phyloP scores from a whole-genome alignment of 2,888 invertebrate genomes.

The Euphydryas editha region DNA sequence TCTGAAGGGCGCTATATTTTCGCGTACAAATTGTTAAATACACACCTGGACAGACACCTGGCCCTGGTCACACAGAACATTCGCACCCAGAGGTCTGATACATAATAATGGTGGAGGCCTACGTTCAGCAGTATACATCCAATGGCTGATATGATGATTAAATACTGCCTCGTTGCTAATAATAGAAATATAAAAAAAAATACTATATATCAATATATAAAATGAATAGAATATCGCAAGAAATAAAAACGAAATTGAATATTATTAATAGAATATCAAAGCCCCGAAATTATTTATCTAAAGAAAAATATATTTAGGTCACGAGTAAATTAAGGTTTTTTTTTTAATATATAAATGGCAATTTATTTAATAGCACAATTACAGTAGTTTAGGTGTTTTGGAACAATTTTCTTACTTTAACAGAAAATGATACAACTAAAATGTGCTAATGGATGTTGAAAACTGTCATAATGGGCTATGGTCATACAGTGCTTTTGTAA shows the following conservation, averaged over 20 bases:
- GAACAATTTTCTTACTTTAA: constrained; percentile 5
- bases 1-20: too few species aligned
- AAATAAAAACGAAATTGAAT: not conserved
- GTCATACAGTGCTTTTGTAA: not conserved
- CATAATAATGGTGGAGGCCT: too few species aligned
- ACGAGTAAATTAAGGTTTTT: constrained; percentile 1
- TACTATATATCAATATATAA: too few species aligned
- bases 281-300: not conserved
- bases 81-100: too few species aligned
- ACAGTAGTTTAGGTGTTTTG: not conserved
- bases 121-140: too few species aligned
- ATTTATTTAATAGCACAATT: constrained; percentile 14
- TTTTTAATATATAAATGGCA: constrained; percentile 1
- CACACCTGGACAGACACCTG: too few species aligned
- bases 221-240: not conserved
- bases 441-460: constrained; percentile 19
- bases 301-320: constrained; percentile 7
- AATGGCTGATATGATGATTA: too few species aligned
- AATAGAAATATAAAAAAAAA: too few species aligned
- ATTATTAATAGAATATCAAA: not conserved
- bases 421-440: constrained; percentile 7
- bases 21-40: too few species aligned
- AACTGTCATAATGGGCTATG: constrained; percentile 4
- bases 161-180: too few species aligned
- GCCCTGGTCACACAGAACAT: too few species aligned